Evolutionary conservation across 2,888 invertebrate genomes (phyloP).

Genomic region (Myopa tessellatipennis): DNA sequence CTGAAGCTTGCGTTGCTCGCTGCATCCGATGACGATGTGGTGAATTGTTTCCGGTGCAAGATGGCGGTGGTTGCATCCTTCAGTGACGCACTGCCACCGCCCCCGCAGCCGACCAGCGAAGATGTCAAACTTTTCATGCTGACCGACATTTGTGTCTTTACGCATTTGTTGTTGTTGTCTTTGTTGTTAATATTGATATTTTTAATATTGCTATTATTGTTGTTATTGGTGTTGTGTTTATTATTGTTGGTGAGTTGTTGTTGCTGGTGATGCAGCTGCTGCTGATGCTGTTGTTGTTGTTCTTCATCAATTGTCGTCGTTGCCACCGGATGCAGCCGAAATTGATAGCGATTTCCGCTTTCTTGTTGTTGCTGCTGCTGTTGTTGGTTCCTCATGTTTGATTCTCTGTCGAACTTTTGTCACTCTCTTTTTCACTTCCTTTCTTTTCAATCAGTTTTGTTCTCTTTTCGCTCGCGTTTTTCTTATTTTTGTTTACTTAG

Average conservation of each 20-base stretch:
- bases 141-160: slow-evolving; percentile 37
- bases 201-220: slow-evolving; percentile 46
- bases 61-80: slow-evolving; percentile 48
- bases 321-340: slow-evolving; percentile 47
- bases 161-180: slow-evolving; percentile 46
- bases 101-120: slow-evolving; percentile 14
- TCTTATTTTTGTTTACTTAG: neutral
- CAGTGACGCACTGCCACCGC: slow-evolving; percentile 35
- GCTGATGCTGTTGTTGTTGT: slow-evolving; percentile 42
- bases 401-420: neutral
- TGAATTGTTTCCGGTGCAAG: slow-evolving; percentile 53
- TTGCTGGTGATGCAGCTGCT: slow-evolving; percentile 37
- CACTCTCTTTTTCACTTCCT: neutral
- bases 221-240: slow-evolving; percentile 41
- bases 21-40: slow-evolving; percentile 54
- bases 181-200: slow-evolving; percentile 47
- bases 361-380: slow-evolving; percentile 43
- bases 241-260: slow-evolving; percentile 37
- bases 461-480: neutral
- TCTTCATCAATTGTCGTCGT: slow-evolving; percentile 40
- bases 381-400: slow-evolving; percentile 32
- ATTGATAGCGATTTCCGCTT: slow-evolving; percentile 55
- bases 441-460: neutral
- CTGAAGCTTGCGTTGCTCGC: slow-evolving; percentile 67
- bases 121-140: slow-evolving; percentile 24